Percentiles rank a stretch among this genome's conserved stretches.
These are phyloP conservation scores for Morone chrysops DNA, from an alignment of 2,113 vertebrate species.

Conservation along the genomic window DNA sequence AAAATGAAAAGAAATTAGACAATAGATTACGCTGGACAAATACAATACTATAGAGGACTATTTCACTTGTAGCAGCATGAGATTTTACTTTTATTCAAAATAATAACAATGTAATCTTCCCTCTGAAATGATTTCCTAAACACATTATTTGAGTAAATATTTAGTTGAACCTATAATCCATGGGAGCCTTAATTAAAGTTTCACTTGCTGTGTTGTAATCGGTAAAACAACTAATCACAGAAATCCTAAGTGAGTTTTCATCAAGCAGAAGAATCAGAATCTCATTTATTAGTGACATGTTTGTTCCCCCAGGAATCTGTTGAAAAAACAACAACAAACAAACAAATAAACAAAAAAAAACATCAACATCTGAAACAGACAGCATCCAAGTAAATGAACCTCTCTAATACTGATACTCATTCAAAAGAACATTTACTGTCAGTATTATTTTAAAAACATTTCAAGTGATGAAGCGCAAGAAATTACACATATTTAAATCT, in stretches of 20 bases:
- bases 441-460: not conserved
- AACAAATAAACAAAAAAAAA: not conserved
- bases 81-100: not conserved
- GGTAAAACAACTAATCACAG: slow-evolving; percentile 60
- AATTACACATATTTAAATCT: not conserved
- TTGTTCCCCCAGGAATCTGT: slow-evolving; percentile 11
- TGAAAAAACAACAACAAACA: slow-evolving; percentile 5
- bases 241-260: slow-evolving; percentile 39
- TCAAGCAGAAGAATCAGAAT: slow-evolving; percentile 46
- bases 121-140: slow-evolving; percentile 2
- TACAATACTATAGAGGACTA: not conserved
- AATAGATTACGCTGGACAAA: not conserved
- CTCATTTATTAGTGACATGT: slow-evolving; percentile 20
- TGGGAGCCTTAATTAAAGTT: slow-evolving; percentile 61
- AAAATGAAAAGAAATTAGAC: not conserved
- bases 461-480: not conserved
- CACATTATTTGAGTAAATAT: slow-evolving; percentile 29
- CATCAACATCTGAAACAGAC: not conserved
- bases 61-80: not conserved
- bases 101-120: slow-evolving; percentile 1
- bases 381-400: not conserved
- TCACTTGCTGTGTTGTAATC: slow-evolving; percentile 58
- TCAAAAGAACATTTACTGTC: not conserved
- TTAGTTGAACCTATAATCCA: slow-evolving; percentile 34
- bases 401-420: not conserved